Evolutionary conservation across 64 coral and sea anemone species (phyloP).

Genomic region (Anthopleura sola): DNA sequence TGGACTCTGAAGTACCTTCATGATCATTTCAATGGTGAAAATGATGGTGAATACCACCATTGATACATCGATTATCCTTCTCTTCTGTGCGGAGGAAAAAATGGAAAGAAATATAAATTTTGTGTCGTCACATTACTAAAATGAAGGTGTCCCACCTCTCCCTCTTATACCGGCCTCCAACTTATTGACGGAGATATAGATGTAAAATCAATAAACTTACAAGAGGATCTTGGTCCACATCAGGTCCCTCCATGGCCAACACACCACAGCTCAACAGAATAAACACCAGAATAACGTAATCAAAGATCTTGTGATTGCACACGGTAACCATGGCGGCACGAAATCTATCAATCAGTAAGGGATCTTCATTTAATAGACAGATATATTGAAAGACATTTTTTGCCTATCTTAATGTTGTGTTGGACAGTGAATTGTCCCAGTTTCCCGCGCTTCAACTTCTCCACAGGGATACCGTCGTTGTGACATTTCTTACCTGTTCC

Average conservation of each 20-base stretch:
- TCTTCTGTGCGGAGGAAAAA: slow-evolving; percentile 35
- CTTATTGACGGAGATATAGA: not conserved
- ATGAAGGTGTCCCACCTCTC: no score
- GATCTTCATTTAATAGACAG: not conserved
- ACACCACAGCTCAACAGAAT: slow-evolving; percentile 78
- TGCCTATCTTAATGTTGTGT: not conserved
- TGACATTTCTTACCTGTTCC: slow-evolving; percentile 42
- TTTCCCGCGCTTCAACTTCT: not conserved
- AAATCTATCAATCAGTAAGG: slow-evolving; percentile 33
- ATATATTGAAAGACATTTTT: no score
- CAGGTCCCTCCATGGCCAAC: slow-evolving; percentile 76
- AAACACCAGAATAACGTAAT: slow-evolving; percentile 78
- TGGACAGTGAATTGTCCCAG: not conserved
- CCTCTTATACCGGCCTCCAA: not conserved
- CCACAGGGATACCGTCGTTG: not conserved
- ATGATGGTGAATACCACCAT: slow-evolving; percentile 75
- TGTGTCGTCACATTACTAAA: not conserved
- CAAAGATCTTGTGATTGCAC: slow-evolving; percentile 69
- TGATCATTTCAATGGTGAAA: slow-evolving; percentile 86
- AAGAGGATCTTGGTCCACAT: slow-evolving; percentile 18
- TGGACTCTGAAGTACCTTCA: slow-evolving; percentile 63
- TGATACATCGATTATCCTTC: slow-evolving; percentile 65
- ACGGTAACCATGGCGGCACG: slow-evolving; percentile 42
- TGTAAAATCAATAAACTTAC: not conserved
- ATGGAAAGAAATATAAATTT: not conserved